A percentile compares a stretch with the other conserved stretches of the same genome.
These are phyloP conservation scores for Heliocidaris tuberculata DNA, from an alignment of 35 echinoderm and acorn worm species.

Conservation along the genomic window DNA sequence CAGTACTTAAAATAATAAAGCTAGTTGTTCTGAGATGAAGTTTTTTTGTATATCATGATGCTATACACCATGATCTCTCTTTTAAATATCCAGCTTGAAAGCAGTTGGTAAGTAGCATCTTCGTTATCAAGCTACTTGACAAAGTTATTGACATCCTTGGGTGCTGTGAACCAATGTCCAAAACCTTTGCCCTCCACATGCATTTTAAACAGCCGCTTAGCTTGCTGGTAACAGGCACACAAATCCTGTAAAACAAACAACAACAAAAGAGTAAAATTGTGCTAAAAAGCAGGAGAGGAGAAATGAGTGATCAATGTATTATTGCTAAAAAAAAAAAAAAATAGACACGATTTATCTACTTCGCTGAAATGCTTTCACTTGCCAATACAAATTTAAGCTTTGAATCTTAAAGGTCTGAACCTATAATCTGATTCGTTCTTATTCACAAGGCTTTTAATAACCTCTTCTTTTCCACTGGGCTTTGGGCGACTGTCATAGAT, in stretches of 20 bases:
- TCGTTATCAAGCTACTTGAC: not conserved
- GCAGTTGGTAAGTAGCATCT: not conserved
- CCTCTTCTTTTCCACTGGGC: no score
- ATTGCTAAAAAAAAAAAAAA: no score
- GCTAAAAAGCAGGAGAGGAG: not conserved
- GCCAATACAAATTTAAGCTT: no score
- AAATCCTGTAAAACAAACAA: constrained; percentile 42
- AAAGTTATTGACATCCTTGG: constrained; percentile 37
- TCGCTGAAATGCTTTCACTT: no score
- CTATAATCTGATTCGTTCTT: no score
- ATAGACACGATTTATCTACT: no score
- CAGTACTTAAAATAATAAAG: not conserved
- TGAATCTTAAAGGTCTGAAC: no score
- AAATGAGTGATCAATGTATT: not conserved
- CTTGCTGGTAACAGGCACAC: constrained; percentile 46
- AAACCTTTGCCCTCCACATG: constrained; percentile 62
- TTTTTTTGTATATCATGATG: not conserved
- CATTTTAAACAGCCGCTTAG: constrained; percentile 32
- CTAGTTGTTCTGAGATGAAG: not conserved
- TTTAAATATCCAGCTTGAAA: not conserved
- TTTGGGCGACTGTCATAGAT: no score
- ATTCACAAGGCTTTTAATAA: no score
- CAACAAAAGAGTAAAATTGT: not conserved
- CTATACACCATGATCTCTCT: not conserved
- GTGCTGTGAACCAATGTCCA: constrained; percentile 59